Percentiles rank a stretch among this genome's conserved stretches.
Conservation (phyloP, 2,888 invertebrate genomes). For the Aphrophora alni region DNA sequence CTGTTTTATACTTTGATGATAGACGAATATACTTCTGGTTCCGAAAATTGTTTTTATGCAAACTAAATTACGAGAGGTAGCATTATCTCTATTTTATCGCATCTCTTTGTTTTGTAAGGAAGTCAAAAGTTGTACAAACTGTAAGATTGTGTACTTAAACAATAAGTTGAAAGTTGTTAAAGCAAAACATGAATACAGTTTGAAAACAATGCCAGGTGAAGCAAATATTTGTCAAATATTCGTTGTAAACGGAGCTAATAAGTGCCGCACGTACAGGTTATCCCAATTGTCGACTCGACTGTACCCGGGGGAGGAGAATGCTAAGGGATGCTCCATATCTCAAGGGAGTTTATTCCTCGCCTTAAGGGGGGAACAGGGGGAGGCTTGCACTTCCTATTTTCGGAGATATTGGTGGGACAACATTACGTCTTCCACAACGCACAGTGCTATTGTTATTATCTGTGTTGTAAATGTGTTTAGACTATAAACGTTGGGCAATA, state of each 20-base stretch:
- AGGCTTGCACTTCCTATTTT: constrained; percentile 39
- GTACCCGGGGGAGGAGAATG: neutral
- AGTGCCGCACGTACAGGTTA: neutral
- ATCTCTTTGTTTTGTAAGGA: too few relatives aligned
- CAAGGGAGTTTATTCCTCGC: neutral
- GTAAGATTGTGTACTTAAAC: too few relatives aligned
- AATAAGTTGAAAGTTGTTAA: too few relatives aligned
- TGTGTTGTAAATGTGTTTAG: constrained; percentile 13
- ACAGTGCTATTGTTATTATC: constrained; percentile 38
- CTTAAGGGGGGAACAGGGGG: neutral
- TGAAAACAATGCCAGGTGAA: neutral
- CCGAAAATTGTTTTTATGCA: too few relatives aligned
- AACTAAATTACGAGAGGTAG: too few relatives aligned
- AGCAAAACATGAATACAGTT: too few relatives aligned
- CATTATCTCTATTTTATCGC: too few relatives aligned
- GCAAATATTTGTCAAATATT: neutral
- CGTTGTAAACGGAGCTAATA: neutral
- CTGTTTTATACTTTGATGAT: too few relatives aligned
- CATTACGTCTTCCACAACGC: constrained; percentile 25
- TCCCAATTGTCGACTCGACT: neutral
- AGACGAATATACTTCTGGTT: too few relatives aligned
- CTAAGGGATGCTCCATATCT: neutral
- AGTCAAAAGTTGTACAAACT: too few relatives aligned
- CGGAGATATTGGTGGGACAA: constrained; percentile 37
- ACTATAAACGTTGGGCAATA: constrained; percentile 23